A percentile compares a stretch with the other conserved stretches of the same genome.
phyloP scores from a whole-genome alignment of 2,797 vertebrate species.

The Sebastes matsubarae region DNA sequence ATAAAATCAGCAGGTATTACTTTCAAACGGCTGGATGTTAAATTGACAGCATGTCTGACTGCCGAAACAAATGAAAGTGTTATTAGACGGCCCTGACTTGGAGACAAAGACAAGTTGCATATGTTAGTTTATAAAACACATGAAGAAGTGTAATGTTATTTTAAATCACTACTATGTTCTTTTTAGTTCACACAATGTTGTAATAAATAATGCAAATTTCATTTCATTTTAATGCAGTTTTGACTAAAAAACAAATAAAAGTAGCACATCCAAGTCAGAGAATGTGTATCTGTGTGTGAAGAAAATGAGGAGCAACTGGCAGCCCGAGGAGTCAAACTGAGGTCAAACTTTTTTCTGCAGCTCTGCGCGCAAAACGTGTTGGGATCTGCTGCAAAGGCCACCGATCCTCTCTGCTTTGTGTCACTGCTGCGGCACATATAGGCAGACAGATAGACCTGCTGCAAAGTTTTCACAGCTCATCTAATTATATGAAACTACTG shows the following conservation, averaged over 20 bases:
- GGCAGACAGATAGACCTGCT: constrained; percentile 26
- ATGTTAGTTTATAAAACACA: not conserved
- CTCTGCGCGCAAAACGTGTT: constrained; percentile 75
- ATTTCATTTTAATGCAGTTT: not conserved
- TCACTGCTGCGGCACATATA: constrained; percentile 30
- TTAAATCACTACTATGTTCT: not conserved
- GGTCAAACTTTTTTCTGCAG: constrained; percentile 81
- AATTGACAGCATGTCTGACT: constrained; percentile 61
- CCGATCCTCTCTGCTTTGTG: constrained; percentile 51
- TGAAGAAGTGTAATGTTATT: not conserved
- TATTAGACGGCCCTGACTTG: constrained; percentile 23
- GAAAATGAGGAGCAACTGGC: constrained; percentile 64
- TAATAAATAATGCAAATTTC: not conserved
- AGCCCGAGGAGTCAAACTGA: constrained; percentile 84
- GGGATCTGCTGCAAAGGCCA: constrained; percentile 68
- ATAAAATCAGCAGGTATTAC: constrained; percentile 76
- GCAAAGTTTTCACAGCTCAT: constrained; percentile 62
- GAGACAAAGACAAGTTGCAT: constrained; percentile 14
- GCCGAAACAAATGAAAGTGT: constrained; percentile 37
- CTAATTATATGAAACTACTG: constrained; percentile 51
- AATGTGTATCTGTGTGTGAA: constrained; percentile 25
- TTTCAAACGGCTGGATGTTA: constrained; percentile 61
- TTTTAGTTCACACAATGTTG: not conserved
- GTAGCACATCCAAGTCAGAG: not conserved
- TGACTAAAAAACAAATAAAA: not conserved